phyloP scores from a whole-genome alignment of 2,797 vertebrate genomes.

The Menidia menidia region DNA sequence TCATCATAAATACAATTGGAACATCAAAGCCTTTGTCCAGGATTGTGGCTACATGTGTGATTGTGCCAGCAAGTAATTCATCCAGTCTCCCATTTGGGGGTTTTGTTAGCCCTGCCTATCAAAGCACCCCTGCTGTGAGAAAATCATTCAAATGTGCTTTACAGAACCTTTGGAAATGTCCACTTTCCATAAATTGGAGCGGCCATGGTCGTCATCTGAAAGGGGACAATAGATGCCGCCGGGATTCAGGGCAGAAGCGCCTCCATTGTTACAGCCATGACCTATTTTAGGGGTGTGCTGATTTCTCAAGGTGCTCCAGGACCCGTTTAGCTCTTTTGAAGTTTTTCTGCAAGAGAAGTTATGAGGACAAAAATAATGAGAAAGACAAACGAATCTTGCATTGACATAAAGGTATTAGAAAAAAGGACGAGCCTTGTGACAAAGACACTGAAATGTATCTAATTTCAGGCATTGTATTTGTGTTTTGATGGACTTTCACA shows the following conservation, averaged over 20 bases:
- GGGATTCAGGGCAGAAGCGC: conserved; percentile 8
- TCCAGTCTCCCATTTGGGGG: not conserved
- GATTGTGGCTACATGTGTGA: not conserved
- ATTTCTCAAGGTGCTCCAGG: conserved; percentile 5
- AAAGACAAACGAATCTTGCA: not conserved
- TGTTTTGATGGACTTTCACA: not conserved
- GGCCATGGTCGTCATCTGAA: conserved; percentile 6
- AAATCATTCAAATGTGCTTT: conserved; percentile 32
- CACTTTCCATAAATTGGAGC: conserved; percentile 28
- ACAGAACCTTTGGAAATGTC: conserved; percentile 9
- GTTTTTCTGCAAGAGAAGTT: not conserved
- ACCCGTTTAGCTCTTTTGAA: conserved; percentile 1
- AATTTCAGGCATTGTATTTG: not conserved
- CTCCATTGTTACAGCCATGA: conserved; percentile 14
- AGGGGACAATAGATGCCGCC: conserved; percentile 14
- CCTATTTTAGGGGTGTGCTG: conserved; percentile 32
- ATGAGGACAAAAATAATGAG: conserved; percentile 5
- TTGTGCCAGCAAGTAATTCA: conserved; percentile 1
- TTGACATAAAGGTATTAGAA: not conserved
- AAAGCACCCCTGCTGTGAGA: conserved; percentile 27
- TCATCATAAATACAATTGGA: not conserved
- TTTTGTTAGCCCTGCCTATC: conserved; percentile 21
- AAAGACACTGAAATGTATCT: not conserved
- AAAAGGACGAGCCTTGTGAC: not conserved
- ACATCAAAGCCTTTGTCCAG: not conserved